A percentile compares a stretch with the other conserved stretches of the same genome.
Conservation (phyloP, 2,888 invertebrate genomes). For the Acronicta leporina region DNA sequence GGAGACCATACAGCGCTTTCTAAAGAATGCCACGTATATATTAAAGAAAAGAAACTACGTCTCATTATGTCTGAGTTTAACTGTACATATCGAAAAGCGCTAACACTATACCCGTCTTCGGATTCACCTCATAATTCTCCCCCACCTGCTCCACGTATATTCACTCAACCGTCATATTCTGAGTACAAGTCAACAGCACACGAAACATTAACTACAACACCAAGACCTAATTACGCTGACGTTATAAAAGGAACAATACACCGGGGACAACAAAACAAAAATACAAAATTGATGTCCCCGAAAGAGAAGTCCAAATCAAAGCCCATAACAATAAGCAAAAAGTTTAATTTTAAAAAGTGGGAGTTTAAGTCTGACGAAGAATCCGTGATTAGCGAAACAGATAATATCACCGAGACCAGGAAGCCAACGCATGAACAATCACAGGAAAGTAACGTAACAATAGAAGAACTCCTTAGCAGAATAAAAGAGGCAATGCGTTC, state of each 20-base stretch:
- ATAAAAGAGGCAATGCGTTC: neutral
- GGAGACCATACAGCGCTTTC: constrained; percentile 4
- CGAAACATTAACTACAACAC: neutral
- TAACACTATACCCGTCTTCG: constrained; percentile 2
- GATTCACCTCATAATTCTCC: neutral
- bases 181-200: neutral
- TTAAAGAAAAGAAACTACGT: constrained; percentile 2
- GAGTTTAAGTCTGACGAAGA: neutral
- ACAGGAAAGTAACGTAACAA: neutral
- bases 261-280: neutral
- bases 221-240: neutral
- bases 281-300: neutral
- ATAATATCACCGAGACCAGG: neutral
- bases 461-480: neutral
- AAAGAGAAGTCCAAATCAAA: neutral
- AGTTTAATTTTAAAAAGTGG: constrained; percentile 4
- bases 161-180: neutral
- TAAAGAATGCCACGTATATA: constrained; percentile 1
- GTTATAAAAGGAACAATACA: neutral
- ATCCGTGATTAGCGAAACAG: neutral
- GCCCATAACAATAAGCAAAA: neutral
- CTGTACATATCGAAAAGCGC: constrained; percentile 6
- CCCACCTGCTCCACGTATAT: neutral
- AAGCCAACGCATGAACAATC: neutral
- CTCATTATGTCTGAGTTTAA: constrained; percentile 4